phyloP scores from a whole-genome alignment of 2,888 invertebrate species.

The Troilus luridus region DNA sequence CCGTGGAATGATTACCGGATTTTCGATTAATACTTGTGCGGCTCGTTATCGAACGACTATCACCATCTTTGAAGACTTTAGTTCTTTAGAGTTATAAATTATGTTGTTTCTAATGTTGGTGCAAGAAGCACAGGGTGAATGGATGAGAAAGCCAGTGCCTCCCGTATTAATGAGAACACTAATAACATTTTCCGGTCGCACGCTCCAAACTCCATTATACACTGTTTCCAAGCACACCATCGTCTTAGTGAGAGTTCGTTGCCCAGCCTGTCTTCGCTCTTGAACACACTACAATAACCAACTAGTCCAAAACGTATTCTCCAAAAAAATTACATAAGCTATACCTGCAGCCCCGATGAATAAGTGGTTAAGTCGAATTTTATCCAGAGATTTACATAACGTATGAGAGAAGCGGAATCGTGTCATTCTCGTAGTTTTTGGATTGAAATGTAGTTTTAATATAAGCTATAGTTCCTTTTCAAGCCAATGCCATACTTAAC shows the following conservation, averaged over 20 bases:
- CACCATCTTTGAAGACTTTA: not conserved
- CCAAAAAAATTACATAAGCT: not conserved
- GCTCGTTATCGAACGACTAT: too few relatives aligned
- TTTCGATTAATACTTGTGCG: too few relatives aligned
- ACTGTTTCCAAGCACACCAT: slow-evolving; percentile 38
- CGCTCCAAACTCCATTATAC: slow-evolving; percentile 60
- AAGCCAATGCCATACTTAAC: too few relatives aligned
- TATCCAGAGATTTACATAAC: too few relatives aligned
- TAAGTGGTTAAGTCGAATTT: too few relatives aligned
- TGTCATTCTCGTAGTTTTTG: too few relatives aligned
- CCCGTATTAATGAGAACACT: slow-evolving; percentile 63
- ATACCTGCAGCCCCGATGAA: too few relatives aligned
- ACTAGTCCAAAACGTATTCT: not conserved
- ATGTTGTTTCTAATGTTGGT: not conserved
- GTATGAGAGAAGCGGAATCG: too few relatives aligned
- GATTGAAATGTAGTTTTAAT: too few relatives aligned
- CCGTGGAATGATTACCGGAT: too few relatives aligned
- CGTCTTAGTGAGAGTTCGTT: slow-evolving; percentile 38
- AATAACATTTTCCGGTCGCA: slow-evolving; percentile 64
- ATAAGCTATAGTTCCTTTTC: too few relatives aligned
- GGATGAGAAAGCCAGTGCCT: slow-evolving; percentile 59
- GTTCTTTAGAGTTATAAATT: not conserved
- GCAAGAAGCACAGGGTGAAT: not conserved
- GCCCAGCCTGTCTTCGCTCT: not conserved
- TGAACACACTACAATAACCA: not conserved